Evolutionary conservation across 2,888 invertebrate species (phyloP).

Genomic region (Pardosa pseudoannulata): DNA sequence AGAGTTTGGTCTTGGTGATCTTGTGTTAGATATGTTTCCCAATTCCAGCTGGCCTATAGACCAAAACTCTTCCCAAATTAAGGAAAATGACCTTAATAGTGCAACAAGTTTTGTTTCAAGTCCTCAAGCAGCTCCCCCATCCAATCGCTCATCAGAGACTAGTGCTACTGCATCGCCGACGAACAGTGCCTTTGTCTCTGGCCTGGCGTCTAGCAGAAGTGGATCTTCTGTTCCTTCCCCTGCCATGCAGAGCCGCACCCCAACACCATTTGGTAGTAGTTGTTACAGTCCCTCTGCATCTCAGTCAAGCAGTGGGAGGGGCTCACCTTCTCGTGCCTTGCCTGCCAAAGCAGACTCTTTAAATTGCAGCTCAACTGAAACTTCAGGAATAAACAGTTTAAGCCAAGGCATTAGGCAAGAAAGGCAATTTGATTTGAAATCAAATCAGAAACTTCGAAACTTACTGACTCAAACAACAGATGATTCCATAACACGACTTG

Average conservation of each 20-base stretch:
- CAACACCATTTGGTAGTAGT: slow-evolving; percentile 56
- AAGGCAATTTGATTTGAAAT: slow-evolving; percentile 31
- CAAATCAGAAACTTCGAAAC: slow-evolving; percentile 79
- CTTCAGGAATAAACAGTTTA: slow-evolving; percentile 27
- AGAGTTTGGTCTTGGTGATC: slow-evolving; percentile 60
- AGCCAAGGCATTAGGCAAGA: slow-evolving; percentile 32
- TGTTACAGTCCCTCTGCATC: slow-evolving; percentile 57
- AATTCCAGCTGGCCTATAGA: slow-evolving; percentile 65
- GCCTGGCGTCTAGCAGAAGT: slow-evolving; percentile 38
- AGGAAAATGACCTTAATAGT: slow-evolving; percentile 47
- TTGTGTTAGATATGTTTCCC: slow-evolving; percentile 72
- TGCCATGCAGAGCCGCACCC: slow-evolving; percentile 44
- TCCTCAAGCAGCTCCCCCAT: slow-evolving; percentile 45
- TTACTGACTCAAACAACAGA: slow-evolving; percentile 79
- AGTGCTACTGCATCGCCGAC: slow-evolving; percentile 44
- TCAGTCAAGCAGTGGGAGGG: slow-evolving; percentile 33
- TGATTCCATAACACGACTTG: slow-evolving; percentile 3
- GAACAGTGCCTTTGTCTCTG: slow-evolving; percentile 64
- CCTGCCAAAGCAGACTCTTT: slow-evolving; percentile 46
- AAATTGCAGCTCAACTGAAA: slow-evolving; percentile 40
- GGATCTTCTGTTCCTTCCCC: slow-evolving; percentile 57
- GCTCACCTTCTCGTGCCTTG: slow-evolving; percentile 50
- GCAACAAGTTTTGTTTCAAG: slow-evolving; percentile 41
- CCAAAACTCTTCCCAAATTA: slow-evolving; percentile 43
- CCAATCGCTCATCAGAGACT: slow-evolving; percentile 41